Conservation (phyloP, 2,113 vertebrate genomes). For the Podocnemis expansa region DNA sequence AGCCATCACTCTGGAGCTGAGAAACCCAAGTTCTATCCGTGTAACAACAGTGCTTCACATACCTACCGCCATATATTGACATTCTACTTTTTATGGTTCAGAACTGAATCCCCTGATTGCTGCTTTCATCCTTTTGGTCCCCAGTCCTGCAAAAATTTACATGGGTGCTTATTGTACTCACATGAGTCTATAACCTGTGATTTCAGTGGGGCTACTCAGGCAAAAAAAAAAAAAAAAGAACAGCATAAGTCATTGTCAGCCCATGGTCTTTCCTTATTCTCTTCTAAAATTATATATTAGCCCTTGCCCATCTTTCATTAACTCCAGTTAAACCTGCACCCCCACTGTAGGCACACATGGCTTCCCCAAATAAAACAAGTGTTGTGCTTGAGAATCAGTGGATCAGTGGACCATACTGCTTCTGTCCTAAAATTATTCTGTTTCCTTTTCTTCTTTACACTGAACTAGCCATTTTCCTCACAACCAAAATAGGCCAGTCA, state of each 20-base stretch:
- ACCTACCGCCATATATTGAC: slow-evolving; percentile 30
- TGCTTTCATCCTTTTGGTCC: slow-evolving; percentile 46
- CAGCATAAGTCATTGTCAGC: neutral
- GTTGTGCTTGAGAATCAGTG: neutral
- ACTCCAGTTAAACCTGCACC: neutral
- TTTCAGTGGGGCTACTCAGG: slow-evolving; percentile 62
- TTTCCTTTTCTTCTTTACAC: neutral
- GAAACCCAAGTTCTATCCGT: neutral
- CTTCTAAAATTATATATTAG: slow-evolving; percentile 9
- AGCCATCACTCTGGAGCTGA: too few relatives aligned
- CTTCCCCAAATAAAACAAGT: neutral
- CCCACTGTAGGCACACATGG: neutral
- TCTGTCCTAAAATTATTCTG: neutral
- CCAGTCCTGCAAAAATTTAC: slow-evolving; percentile 32
- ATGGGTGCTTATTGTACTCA: slow-evolving; percentile 40
- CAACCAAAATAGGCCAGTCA: neutral
- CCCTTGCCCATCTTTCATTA: neutral
- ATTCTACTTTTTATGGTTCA: slow-evolving; percentile 41
- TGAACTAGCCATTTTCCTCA: neutral
- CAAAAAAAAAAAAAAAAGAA: slow-evolving; percentile 58
- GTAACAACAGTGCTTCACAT: slow-evolving; percentile 17
- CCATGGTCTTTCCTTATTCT: neutral
- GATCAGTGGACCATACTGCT: neutral
- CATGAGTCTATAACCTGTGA: slow-evolving; percentile 55
- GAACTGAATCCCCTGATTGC: neutral